Base-by-base conservation (phyloP, 2,797 vertebrate species). In the Octomys mimax region DNA sequence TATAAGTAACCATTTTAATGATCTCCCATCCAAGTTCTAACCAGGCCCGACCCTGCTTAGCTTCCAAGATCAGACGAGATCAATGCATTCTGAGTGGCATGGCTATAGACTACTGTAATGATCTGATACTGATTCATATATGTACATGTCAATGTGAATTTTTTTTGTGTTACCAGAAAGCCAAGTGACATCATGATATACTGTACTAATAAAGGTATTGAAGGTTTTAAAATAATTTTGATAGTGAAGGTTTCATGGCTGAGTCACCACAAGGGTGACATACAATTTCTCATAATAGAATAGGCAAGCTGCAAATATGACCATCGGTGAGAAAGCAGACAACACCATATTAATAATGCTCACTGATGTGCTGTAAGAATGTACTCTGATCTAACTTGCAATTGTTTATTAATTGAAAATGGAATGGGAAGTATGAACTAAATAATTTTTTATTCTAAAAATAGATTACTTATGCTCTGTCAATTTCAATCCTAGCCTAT, bases 401-500 rank as follows among this genome's bases (percentile, higher is more conserved):
- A 79, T 18, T 87, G 9, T 90, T 93, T 52, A 87, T 57, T 75
- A 73, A 24, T 88, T 96, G 39, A 79, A 81, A 79, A 82, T 12
- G 52, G 26, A 82, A 33, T 64, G 36, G 36, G 22, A 75, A 83
- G 87, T 91, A 52, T 24, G 39, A 8, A 91, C 8, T 59, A 46
- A 87, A 81, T 36, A 62, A 4, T 61, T 85, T 89, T 68, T 84
- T n/a, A 92, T 68, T 73, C 54, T 33, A 88, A 31, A 7, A 92
- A 57, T 75, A 28, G 49, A 91, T 92, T 86, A 68, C 2, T 64
- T 6, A 54, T 59, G 22, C 87, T 66, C 83, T 19, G 10, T 22
- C 86, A 14, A 93, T 93, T 91, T 96, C 36, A 87, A 61, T 85
- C 28, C 61, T 66, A 84, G 33, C 59, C 57, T 91, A 83, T 92